phyloP scores from a whole-genome alignment of 2,888 invertebrate species.

The Netelia inedita region DNA sequence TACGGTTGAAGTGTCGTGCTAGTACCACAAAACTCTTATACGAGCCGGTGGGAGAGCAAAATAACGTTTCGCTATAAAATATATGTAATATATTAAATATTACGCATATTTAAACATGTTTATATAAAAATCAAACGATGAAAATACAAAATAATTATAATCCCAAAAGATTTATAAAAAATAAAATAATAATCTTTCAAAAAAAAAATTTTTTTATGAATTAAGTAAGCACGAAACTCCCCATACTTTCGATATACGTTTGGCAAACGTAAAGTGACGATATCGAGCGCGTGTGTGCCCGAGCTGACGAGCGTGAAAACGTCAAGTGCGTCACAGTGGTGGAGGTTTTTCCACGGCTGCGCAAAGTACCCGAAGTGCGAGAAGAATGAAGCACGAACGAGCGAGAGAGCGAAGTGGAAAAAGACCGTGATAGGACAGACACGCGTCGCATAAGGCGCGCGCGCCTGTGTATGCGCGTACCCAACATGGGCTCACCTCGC shows the following conservation, averaged over 20 bases:
- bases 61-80: conserved; percentile 65
- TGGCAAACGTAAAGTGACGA: conserved; percentile 7
- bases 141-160: neutral
- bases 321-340: conserved; percentile 44
- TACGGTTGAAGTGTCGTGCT: conserved; percentile 74
- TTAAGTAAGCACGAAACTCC: neutral
- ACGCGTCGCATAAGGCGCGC: conserved; percentile 28
- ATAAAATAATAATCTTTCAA: neutral
- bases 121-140: neutral
- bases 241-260: conserved; percentile 4
- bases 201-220: neutral
- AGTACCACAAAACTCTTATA: conserved; percentile 33
- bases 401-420: conserved; percentile 67
- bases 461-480: conserved; percentile 11
- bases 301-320: conserved; percentile 43
- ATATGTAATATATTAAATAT: neutral
- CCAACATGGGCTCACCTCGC: conserved; percentile 75
- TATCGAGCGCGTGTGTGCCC: neutral
- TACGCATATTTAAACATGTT: conserved; percentile 1
- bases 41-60: conserved; percentile 67
- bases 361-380: conserved; percentile 29
- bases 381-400: conserved; percentile 53
- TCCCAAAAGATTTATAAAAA: neutral
- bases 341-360: conserved; percentile 16
- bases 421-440: conserved; percentile 66